A percentile compares a stretch with the other conserved stretches of the same genome.
Conservation (phyloP, 1,140 invertebrate genomes). For the Chlorops oryzae region DNA sequence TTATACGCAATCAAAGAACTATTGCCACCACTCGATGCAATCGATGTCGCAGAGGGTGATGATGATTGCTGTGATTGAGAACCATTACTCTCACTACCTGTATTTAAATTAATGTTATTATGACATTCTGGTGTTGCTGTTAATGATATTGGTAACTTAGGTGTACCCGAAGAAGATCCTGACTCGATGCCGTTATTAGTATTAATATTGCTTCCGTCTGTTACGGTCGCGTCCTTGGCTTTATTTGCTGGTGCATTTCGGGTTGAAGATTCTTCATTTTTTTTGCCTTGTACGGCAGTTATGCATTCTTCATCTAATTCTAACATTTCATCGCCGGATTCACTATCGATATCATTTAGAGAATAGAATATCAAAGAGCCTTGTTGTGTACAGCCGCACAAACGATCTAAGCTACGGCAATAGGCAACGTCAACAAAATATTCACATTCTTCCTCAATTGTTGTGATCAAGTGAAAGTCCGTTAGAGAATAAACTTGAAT, state of each 20-base stretch:
- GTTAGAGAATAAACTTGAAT: constrained; percentile 61
- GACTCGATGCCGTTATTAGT: no score
- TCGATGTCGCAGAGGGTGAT: constrained; percentile 15
- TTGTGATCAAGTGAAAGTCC: constrained; percentile 57
- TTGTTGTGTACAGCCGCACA: constrained; percentile 73
- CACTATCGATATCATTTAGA: constrained; percentile 62
- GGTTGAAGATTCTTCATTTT: neutral
- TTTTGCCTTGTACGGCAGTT: constrained; percentile 46
- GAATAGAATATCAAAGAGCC: constrained; percentile 80
- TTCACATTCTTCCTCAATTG: constrained; percentile 59
- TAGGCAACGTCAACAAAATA: constrained; percentile 70
- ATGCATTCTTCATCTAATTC: constrained; percentile 58
- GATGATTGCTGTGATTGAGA: constrained; percentile 6
- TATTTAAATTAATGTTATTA: constrained; percentile 12
- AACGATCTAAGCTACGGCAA: constrained; percentile 73
- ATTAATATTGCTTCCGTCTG: constrained; percentile 17
- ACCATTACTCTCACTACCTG: neutral
- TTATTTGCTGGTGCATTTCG: neutral
- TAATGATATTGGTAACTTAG: constrained; percentile 1
- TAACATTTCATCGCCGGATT: constrained; percentile 60
- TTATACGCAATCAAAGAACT: constrained; percentile 56
- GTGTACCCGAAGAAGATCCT: constrained; percentile 10
- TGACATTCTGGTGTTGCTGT: neutral
- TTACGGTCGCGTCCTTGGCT: constrained; percentile 27
- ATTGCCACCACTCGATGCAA: no score